Evolutionary conservation across 2,888 invertebrate genomes (phyloP).

Genomic region (Choreutis nemorana): DNA sequence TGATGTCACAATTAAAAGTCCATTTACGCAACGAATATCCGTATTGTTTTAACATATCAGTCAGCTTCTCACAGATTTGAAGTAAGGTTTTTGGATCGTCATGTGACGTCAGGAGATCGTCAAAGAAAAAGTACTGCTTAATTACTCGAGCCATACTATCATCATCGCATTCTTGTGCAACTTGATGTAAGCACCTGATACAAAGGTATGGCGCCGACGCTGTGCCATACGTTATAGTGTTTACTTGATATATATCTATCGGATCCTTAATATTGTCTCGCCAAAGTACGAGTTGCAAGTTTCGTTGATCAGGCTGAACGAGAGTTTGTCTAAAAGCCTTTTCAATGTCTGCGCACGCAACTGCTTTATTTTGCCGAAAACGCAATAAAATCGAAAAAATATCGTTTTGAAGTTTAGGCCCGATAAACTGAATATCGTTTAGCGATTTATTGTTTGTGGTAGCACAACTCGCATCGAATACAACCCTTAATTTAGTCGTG

Average conservation of each 20-base stretch:
- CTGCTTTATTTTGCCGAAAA: conserved; percentile 12
- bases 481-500: conserved; percentile 8
- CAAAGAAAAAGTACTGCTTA: conserved; percentile 15
- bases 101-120: conserved; percentile 14
- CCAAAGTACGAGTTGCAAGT: conserved; percentile 15
- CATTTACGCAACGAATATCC: conserved; percentile 15
- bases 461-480: conserved; percentile 9
- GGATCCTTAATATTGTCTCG: conserved; percentile 13
- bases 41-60: conserved; percentile 8
- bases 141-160: conserved; percentile 13
- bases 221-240: conserved; percentile 19
- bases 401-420: conserved; percentile 14
- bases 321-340: conserved; percentile 16
- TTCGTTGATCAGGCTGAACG: conserved; percentile 2
- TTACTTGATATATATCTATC: conserved; percentile 14
- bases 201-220: conserved; percentile 21
- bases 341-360: conserved; percentile 14
- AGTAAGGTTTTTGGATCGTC: conserved; percentile 6
- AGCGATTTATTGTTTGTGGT: conserved; percentile 9
- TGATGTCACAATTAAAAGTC: conserved; percentile 11
- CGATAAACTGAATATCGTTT: conserved; percentile 13
- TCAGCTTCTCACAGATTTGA: conserved; percentile 7
- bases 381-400: conserved; percentile 14
- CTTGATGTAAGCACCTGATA: conserved; percentile 17
- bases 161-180: conserved; percentile 18